These are phyloP conservation scores for Thysanoteuthis rhombus DNA, from an alignment of 2,888 invertebrate species.

Conservation along the genomic window DNA sequence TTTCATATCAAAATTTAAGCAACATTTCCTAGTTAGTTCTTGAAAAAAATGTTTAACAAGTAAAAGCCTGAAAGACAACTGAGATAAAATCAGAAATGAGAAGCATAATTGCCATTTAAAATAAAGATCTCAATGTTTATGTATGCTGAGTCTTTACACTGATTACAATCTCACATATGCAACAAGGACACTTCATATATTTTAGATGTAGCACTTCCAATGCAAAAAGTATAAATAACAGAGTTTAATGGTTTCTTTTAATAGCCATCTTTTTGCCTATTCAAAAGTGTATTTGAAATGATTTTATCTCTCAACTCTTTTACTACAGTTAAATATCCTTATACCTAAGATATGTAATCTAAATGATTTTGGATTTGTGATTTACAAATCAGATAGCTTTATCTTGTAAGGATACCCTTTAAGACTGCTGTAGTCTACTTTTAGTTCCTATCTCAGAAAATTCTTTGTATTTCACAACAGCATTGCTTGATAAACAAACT, in stretches of 20 bases:
- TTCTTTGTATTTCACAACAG: neutral
- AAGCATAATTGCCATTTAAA: too few species aligned
- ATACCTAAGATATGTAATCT: neutral
- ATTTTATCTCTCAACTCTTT: neutral
- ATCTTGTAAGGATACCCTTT: neutral
- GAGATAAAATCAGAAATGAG: too few species aligned
- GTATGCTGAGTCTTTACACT: neutral
- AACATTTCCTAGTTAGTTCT: too few species aligned
- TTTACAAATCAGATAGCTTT: neutral
- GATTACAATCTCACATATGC: neutral
- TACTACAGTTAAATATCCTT: neutral
- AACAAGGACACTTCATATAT: neutral
- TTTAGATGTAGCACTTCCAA: neutral
- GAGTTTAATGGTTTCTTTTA: neutral
- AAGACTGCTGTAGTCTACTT: neutral
- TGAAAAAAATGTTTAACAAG: too few species aligned
- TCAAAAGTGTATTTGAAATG: neutral
- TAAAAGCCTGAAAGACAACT: too few species aligned
- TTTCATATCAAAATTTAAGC: too few species aligned
- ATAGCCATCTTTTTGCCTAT: neutral
- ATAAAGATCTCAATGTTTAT: too few species aligned
- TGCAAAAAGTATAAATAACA: neutral
- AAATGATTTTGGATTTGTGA: neutral
- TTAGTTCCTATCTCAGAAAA: neutral
- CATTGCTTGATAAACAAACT: neutral